phyloP scores from a whole-genome alignment of 2,888 invertebrate species.

The Mamestra brassicae region DNA sequence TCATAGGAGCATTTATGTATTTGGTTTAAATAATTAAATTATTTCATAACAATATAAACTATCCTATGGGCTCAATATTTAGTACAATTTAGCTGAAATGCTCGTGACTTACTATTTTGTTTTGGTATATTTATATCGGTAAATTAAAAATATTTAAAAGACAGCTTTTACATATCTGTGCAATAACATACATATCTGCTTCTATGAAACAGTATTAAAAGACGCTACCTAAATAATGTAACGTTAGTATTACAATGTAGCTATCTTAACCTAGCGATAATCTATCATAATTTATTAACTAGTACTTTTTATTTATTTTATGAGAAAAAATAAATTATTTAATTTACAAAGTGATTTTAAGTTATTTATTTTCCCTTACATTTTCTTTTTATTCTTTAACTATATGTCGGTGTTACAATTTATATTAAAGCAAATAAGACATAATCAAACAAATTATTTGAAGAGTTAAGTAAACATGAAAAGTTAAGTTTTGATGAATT shows the following conservation, averaged over 20 bases:
- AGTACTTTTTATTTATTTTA: conserved; percentile 76
- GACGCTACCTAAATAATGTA: conserved; percentile 69
- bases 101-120: conserved; percentile 5
- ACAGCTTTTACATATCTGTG: conserved; percentile 78
- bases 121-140: conserved; percentile 30
- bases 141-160: conserved; percentile 29
- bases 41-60: neutral
- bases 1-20: conserved; percentile 87
- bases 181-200: conserved; percentile 85
- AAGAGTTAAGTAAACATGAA: conserved; percentile 23
- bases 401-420: conserved; percentile 10
- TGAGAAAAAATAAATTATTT: conserved; percentile 77
- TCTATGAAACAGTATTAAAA: conserved; percentile 81
- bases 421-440: conserved; percentile 19
- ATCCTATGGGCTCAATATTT: conserved; percentile 32
- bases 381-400: conserved; percentile 39
- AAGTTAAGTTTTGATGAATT: conserved; percentile 42
- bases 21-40: conserved; percentile 5
- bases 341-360: conserved; percentile 74
- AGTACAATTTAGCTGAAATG: conserved; percentile 9
- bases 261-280: conserved; percentile 67
- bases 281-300: conserved; percentile 68
- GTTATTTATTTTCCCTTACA: conserved; percentile 69
- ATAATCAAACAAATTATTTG: conserved; percentile 36
- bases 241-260: conserved; percentile 69